These are phyloP conservation scores for Cloeon dipterum DNA, from an alignment of 2,888 invertebrate species.

Conservation along the genomic window DNA sequence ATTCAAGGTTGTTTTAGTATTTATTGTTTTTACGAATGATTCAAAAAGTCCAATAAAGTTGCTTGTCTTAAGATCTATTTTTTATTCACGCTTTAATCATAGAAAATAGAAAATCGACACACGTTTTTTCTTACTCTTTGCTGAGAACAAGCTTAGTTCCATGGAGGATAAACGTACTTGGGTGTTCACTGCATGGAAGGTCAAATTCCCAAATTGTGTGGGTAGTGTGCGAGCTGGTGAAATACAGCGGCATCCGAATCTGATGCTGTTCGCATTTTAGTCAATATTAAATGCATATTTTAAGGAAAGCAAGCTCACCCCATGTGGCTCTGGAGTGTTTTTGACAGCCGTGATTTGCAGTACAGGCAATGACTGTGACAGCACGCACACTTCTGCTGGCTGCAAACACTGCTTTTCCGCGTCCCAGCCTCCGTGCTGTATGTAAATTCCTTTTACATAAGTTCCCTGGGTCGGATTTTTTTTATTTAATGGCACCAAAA, in stretches of 20 bases:
- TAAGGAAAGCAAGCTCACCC: conserved; percentile 24
- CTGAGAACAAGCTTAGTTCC: conserved; percentile 53
- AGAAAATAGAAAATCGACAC: no score
- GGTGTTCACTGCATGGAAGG: conserved; percentile 55
- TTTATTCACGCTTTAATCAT: no score
- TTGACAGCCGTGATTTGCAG: conserved; percentile 70
- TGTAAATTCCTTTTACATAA: conserved; percentile 51
- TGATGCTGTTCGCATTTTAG: background rate
- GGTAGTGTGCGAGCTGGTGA: background rate
- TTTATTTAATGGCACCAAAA: no score
- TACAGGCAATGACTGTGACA: conserved; percentile 67
- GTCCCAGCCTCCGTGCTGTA: conserved; percentile 82
- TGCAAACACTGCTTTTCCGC: conserved; percentile 38
- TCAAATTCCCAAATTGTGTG: conserved; percentile 36
- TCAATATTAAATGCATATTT: background rate
- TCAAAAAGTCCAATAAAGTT: no score
- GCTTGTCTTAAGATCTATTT: no score
- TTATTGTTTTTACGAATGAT: no score
- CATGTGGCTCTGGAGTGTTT: conserved; percentile 54
- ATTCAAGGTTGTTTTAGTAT: no score
- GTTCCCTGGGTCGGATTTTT: conserved; percentile 50
- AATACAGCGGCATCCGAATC: background rate
- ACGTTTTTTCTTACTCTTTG: no score
- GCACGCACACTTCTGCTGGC: conserved; percentile 56
- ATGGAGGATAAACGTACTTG: conserved; percentile 75